These are phyloP conservation scores for Galemys pyrenaicus DNA, from an alignment of 2,113 vertebrate species.

Conservation along the genomic window DNA sequence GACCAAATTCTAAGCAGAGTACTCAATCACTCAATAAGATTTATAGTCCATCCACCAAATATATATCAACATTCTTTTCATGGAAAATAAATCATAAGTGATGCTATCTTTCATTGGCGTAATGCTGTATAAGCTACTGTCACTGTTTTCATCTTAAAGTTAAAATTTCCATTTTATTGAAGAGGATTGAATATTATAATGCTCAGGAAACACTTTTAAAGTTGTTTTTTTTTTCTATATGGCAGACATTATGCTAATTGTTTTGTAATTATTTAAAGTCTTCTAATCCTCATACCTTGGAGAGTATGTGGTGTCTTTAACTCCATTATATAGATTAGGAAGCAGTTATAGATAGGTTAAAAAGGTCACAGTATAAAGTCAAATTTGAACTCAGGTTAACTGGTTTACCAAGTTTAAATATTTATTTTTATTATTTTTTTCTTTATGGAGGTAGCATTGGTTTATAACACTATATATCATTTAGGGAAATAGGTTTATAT, in stretches of 20 bases:
- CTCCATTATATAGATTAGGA: not conserved
- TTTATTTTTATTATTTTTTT: not conserved
- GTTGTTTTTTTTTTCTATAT: not conserved
- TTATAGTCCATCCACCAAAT: slow-evolving; percentile 13
- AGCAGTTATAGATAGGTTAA: not conserved
- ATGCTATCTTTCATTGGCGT: not conserved
- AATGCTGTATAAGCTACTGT: not conserved
- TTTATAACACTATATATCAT: no score
- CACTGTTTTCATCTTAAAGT: not conserved
- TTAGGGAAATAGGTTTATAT: no score
- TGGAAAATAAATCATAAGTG: slow-evolving; percentile 19
- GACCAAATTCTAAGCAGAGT: slow-evolving; percentile 37
- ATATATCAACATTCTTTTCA: slow-evolving; percentile 43
- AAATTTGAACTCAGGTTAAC: not conserved
- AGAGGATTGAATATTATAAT: not conserved
- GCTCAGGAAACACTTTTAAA: slow-evolving; percentile 15
- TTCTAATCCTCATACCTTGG: not conserved
- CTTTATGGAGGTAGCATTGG: no score
- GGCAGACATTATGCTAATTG: not conserved
- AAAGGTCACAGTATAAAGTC: not conserved
- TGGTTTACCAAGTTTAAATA: not conserved
- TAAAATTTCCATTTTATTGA: not conserved
- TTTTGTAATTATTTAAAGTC: not conserved
- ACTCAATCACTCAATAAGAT: slow-evolving; percentile 36
- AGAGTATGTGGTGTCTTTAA: not conserved